Conservation (phyloP, 2,113 vertebrate species). For the Eurystomus gularis region DNA sequence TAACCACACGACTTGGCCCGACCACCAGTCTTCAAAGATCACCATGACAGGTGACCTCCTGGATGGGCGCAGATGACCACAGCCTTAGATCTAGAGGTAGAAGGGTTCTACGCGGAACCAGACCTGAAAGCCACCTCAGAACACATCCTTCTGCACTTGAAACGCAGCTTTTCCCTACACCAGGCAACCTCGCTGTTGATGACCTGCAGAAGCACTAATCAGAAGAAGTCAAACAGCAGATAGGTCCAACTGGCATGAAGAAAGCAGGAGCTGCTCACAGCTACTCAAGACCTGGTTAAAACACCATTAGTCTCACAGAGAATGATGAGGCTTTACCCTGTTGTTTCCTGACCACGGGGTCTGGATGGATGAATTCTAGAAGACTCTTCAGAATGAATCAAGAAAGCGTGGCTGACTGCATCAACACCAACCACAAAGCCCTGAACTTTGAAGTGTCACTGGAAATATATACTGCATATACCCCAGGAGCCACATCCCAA, state of each 20-base stretch:
- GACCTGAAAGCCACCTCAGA: not conserved
- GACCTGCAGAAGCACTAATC: not conserved
- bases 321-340: not conserved
- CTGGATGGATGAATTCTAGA: not conserved
- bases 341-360: not conserved
- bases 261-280: not conserved
- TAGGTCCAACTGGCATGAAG: not conserved
- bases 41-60: not conserved
- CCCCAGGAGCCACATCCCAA: no score
- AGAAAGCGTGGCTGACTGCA: not conserved
- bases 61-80: not conserved
- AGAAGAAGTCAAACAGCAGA: not conserved
- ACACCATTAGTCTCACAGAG: not conserved
- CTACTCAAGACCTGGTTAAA: not conserved
- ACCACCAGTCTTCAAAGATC: not conserved
- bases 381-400: not conserved
- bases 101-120: accelerated
- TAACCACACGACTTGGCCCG: accelerated
- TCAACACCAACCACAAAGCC: not conserved
- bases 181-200: not conserved
- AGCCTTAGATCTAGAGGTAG: not conserved
- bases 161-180: not conserved
- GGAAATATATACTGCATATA: not conserved
- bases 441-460: not conserved
- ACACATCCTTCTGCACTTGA: not conserved